phyloP scores from a whole-genome alignment of 2,113 vertebrate species.

The Dolichallabes microphthalmus region DNA sequence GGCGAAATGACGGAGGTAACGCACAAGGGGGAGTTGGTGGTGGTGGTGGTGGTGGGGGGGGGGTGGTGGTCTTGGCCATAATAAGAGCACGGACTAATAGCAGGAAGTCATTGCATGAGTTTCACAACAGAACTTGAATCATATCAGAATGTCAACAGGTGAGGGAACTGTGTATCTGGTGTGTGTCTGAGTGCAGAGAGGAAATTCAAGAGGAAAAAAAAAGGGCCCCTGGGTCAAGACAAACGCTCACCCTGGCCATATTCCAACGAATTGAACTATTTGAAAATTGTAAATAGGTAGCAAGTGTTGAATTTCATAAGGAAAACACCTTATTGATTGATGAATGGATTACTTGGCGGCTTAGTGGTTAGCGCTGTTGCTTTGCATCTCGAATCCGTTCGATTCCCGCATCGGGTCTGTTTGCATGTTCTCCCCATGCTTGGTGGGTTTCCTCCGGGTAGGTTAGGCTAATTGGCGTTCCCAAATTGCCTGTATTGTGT shows the following conservation, averaged over 20 bases:
- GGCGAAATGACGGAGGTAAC: too few species aligned
- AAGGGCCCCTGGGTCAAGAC: not conserved
- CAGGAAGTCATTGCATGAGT: not conserved
- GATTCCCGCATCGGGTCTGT: too few species aligned
- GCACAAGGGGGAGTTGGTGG: too few species aligned
- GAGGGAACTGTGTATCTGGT: not conserved
- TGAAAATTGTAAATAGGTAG: not conserved
- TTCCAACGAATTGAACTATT: too few species aligned
- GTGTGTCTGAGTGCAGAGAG: not conserved
- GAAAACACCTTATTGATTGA: not conserved
- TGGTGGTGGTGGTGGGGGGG: too few species aligned
- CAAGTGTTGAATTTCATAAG: not conserved
- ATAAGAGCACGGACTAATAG: not conserved
- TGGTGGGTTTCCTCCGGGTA: too few species aligned
- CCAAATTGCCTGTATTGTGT: too few species aligned
- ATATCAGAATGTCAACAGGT: not conserved
- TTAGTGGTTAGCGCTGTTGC: too few species aligned
- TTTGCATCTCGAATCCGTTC: too few species aligned
- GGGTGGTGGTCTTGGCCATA: too few species aligned
- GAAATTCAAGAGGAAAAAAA: not conserved
- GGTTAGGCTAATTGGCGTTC: too few species aligned
- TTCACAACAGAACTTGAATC: slow-evolving; percentile 6
- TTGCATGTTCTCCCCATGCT: too few species aligned
- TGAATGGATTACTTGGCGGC: not conserved
- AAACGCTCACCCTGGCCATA: not conserved